Conservation (phyloP, 2,888 invertebrate species). For the Folsomia manolachei region DNA sequence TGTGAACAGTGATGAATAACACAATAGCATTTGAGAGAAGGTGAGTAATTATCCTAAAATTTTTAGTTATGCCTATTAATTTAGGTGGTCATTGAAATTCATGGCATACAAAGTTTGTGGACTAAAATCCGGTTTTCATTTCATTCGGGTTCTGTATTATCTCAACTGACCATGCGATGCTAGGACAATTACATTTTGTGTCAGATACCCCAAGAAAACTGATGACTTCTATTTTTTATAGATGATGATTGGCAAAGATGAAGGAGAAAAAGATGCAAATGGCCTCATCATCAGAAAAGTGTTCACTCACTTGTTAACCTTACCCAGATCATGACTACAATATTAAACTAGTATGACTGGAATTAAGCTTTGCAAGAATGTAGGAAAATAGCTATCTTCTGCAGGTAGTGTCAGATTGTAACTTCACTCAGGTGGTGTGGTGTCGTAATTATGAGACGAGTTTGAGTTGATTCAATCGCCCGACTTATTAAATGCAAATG, state of each 20-base stretch:
- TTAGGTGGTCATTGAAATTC: neutral
- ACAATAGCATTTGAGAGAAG: no score
- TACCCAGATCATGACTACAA: no score
- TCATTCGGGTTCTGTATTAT: neutral
- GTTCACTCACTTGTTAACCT: no score
- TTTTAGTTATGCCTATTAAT: no score
- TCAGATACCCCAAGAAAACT: neutral
- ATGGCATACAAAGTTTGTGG: no score
- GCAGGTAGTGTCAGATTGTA: neutral
- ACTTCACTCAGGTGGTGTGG: neutral
- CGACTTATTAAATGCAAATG: slow-evolving; percentile 5
- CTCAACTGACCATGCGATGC: neutral
- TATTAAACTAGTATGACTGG: neutral
- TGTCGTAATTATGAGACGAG: neutral
- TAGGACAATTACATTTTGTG: neutral
- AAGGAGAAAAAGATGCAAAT: neutral
- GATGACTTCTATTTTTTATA: neutral
- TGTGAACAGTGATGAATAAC: neutral
- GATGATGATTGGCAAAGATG: neutral
- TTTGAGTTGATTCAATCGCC: neutral
- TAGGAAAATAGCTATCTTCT: no score
- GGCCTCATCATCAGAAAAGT: neutral
- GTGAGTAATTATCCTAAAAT: no score
- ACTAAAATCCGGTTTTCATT: neutral
- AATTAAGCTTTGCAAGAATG: neutral